Evolutionary conservation across 2,888 invertebrate genomes (phyloP).

Genomic region (Carcina quercana): DNA sequence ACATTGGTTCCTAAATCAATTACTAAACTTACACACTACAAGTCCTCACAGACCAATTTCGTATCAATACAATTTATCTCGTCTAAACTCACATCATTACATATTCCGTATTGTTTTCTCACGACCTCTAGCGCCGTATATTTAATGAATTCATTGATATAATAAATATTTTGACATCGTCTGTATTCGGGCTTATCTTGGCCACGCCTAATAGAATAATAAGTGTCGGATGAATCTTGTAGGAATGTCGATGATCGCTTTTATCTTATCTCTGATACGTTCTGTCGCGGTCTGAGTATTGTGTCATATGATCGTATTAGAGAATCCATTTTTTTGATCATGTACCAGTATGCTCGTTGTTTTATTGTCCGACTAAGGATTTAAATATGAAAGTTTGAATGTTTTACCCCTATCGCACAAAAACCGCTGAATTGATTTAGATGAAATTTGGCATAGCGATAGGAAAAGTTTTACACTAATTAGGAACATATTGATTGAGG

Average conservation of each 20-base stretch:
- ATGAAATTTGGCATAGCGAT: background rate
- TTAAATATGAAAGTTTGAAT: too few species aligned
- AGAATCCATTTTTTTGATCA: slow-evolving; percentile 1
- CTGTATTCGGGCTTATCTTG: slow-evolving; percentile 23
- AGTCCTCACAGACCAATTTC: background rate
- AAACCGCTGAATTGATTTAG: background rate
- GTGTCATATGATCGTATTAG: slow-evolving; percentile 24
- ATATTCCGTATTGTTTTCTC: slow-evolving; percentile 16
- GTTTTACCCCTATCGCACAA: too few species aligned
- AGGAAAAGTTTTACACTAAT: too few species aligned
- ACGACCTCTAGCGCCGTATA: slow-evolving; percentile 17
- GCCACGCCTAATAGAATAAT: slow-evolving; percentile 28
- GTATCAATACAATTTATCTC: slow-evolving; percentile 1
- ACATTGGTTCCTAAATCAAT: too few species aligned
- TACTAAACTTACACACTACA: too few species aligned
- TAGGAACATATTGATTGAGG: too few species aligned
- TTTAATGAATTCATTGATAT: slow-evolving; percentile 32
- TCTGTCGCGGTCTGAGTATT: slow-evolving; percentile 22
- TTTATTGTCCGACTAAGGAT: background rate
- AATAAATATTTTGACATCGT: slow-evolving; percentile 49
- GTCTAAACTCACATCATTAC: slow-evolving; percentile 3
- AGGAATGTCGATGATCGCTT: slow-evolving; percentile 20
- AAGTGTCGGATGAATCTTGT: slow-evolving; percentile 31
- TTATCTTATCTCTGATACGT: slow-evolving; percentile 48
- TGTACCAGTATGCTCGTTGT: background rate